These are phyloP conservation scores for Penaeus chinensis DNA, from an alignment of 1,140 invertebrate species.

Conservation along the genomic window DNA sequence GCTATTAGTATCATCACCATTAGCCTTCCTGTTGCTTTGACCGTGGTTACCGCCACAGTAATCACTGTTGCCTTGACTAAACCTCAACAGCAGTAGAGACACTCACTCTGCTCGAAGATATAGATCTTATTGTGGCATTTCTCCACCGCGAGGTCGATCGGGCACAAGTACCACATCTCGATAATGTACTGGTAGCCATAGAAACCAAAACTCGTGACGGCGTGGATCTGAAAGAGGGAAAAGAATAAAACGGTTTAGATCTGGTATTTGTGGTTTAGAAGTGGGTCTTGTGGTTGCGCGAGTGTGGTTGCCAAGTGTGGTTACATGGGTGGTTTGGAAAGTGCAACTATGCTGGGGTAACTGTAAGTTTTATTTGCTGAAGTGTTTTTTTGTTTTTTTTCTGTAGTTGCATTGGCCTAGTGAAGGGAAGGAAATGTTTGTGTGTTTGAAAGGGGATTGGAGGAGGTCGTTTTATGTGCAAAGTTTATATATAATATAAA, in stretches of 20 bases:
- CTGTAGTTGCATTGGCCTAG: too few species aligned
- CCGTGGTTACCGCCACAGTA: not conserved
- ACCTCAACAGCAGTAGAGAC: not conserved
- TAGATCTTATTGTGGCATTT: slow-evolving; percentile 53
- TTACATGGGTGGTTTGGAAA: too few species aligned
- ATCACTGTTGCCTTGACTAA: not conserved
- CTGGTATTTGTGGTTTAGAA: not conserved
- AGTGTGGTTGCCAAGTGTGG: too few species aligned
- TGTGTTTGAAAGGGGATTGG: too few species aligned
- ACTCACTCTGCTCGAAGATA: slow-evolving; percentile 54
- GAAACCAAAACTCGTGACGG: slow-evolving; percentile 25
- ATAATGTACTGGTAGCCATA: slow-evolving; percentile 47
- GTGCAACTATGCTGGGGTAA: too few species aligned
- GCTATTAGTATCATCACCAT: not conserved
- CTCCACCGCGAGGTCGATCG: slow-evolving; percentile 12
- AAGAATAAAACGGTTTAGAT: not conserved
- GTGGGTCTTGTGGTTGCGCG: too few species aligned
- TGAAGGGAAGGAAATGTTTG: too few species aligned
- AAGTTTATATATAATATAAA: not conserved
- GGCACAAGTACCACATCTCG: slow-evolving; percentile 45
- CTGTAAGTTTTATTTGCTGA: too few species aligned
- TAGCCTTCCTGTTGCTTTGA: not conserved
- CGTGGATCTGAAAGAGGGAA: slow-evolving; percentile 30
- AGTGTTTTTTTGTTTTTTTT: too few species aligned
- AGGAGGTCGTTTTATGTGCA: too few species aligned